A percentile compares a stretch with the other conserved stretches of the same genome.
phyloP scores from a whole-genome alignment of 1,140 invertebrate genomes.

The Venturia canescens region DNA sequence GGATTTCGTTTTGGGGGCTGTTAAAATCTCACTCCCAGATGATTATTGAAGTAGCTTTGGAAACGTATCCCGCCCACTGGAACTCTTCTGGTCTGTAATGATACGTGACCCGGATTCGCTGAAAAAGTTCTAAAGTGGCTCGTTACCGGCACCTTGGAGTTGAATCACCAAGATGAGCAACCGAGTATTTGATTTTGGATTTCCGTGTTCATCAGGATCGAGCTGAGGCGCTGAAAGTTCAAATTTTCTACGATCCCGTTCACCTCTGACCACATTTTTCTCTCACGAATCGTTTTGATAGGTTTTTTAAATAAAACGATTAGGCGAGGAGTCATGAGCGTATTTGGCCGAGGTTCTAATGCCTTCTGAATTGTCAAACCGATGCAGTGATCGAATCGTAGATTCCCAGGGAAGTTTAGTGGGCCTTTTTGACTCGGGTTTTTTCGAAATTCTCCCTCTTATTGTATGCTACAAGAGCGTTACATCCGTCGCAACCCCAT shows the following conservation, averaged over 20 bases:
- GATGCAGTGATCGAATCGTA: not conserved
- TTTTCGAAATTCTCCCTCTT: slow-evolving; percentile 4
- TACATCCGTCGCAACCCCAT: slow-evolving; percentile 23
- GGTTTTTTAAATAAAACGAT: not conserved
- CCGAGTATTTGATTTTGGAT: too few relatives aligned
- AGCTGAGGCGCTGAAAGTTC: too few relatives aligned
- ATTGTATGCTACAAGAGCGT: slow-evolving; percentile 17
- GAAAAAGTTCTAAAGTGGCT: not conserved
- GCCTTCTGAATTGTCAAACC: not conserved
- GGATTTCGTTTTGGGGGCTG: too few relatives aligned
- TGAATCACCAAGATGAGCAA: too few relatives aligned
- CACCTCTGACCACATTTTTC: not conserved
- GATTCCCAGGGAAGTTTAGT: not conserved
- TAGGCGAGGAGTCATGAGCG: not conserved
- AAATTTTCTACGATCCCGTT: not conserved
- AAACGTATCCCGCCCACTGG: too few relatives aligned
- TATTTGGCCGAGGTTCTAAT: not conserved
- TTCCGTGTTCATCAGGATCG: not conserved
- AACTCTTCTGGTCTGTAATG: too few relatives aligned
- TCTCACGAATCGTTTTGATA: not conserved
- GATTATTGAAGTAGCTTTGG: too few relatives aligned
- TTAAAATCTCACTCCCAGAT: too few relatives aligned
- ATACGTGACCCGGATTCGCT: too few relatives aligned
- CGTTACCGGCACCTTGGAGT: too few relatives aligned
- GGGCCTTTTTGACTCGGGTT: not conserved